Evolutionary conservation across 92 coral and sea anemone species (phyloP).

Genomic region (Epizoanthus scotinus): DNA sequence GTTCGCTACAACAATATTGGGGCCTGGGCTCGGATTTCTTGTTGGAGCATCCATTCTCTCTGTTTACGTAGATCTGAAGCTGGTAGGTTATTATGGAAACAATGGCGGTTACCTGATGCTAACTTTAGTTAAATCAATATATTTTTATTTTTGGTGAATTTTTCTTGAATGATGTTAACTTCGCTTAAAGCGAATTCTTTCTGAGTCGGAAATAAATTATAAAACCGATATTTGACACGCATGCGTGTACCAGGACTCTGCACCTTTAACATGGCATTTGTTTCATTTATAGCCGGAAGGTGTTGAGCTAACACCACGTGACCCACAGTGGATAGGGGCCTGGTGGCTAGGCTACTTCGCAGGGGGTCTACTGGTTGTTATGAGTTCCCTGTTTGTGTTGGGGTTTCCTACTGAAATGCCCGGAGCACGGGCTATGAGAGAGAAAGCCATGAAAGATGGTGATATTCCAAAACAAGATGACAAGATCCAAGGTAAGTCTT

Average conservation of each 20-base stretch:
- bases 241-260: too few species aligned
- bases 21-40: constrained; percentile 85
- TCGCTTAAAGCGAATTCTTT: too few species aligned
- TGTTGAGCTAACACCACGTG: constrained; percentile 62
- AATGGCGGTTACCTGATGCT: too few species aligned
- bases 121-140: too few species aligned
- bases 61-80: constrained; percentile 69
- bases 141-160: too few species aligned
- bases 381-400: constrained; percentile 53
- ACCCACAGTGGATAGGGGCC: constrained; percentile 93
- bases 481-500: constrained; percentile 48
- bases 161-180: too few species aligned
- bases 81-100: constrained; percentile 40
- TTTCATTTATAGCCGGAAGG: constrained; percentile 69
- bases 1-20: constrained; percentile 62
- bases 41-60: constrained; percentile 70
- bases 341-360: constrained; percentile 94
- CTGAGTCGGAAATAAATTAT: too few species aligned
- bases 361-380: constrained; percentile 57
- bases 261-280: too few species aligned
- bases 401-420: constrained; percentile 90
- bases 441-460: constrained; percentile 67
- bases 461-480: constrained; percentile 53
- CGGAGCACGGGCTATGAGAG: constrained; percentile 71
- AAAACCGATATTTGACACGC: too few species aligned